These are phyloP conservation scores for Ectropis grisescens DNA, from an alignment of 1,140 invertebrate genomes.

Conservation along the genomic window DNA sequence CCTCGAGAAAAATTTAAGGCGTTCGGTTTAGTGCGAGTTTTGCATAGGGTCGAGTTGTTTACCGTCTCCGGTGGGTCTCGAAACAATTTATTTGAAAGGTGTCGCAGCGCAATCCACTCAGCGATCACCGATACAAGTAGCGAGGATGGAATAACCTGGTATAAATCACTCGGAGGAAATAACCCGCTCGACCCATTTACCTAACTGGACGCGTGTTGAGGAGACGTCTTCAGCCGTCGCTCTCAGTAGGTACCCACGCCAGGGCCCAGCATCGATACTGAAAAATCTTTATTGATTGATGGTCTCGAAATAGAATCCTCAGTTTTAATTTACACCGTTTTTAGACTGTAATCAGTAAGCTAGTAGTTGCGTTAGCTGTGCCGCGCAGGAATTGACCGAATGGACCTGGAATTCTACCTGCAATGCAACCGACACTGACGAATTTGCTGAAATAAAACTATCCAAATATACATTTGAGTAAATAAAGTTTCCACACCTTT, in stretches of 20 bases:
- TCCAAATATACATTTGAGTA: too few species aligned
- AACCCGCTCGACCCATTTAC: slow-evolving; percentile 34
- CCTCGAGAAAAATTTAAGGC: slow-evolving; percentile 38
- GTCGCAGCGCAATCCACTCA: slow-evolving; percentile 58
- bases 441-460: too few species aligned
- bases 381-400: too few species aligned
- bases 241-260: slow-evolving; percentile 5
- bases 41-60: slow-evolving; percentile 61
- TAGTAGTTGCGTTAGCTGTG: too few species aligned
- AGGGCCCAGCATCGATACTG: slow-evolving; percentile 15
- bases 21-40: slow-evolving; percentile 43
- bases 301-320: background rate
- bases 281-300: slow-evolving; percentile 15
- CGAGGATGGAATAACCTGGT: slow-evolving; percentile 26
- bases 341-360: too few species aligned
- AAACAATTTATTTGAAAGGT: slow-evolving; percentile 68
- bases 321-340: slow-evolving; percentile 5
- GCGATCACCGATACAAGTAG: slow-evolving; percentile 39
- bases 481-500: too few species aligned
- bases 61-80: slow-evolving; percentile 46
- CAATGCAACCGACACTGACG: too few species aligned
- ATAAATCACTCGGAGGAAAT: slow-evolving; percentile 52
- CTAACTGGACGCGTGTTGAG: slow-evolving; percentile 31
- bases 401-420: too few species aligned
- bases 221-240: slow-evolving; percentile 18